A percentile compares a stretch with the other conserved stretches of the same genome.
Evolutionary conservation across 2,888 invertebrate genomes (phyloP).

Genomic region (Tholera decimalis): DNA sequence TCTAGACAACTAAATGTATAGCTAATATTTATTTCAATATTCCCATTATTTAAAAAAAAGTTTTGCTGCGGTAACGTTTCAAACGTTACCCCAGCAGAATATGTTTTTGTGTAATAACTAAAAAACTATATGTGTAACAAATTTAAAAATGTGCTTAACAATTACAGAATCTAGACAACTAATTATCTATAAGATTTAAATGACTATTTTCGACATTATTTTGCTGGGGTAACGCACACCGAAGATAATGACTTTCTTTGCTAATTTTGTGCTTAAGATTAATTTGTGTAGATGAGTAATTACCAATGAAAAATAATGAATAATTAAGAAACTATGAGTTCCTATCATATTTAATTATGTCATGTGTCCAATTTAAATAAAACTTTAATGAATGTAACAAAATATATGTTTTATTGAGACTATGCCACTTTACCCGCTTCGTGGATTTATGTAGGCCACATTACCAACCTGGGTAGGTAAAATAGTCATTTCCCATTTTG

Average conservation of each 20-base stretch:
- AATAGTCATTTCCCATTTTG: conserved; percentile 4
- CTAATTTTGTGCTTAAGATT: conserved; percentile 15
- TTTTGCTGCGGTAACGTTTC: too few relatives aligned
- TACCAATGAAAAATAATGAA: conserved; percentile 4
- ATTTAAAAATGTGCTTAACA: too few relatives aligned
- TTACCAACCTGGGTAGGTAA: conserved; percentile 2
- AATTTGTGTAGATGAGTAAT: conserved; percentile 11
- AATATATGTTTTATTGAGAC: conserved; percentile 19
- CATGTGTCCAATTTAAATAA: conserved; percentile 15
- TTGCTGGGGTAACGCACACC: too few relatives aligned
- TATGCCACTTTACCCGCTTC: conserved; percentile 19
- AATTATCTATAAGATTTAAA: too few relatives aligned
- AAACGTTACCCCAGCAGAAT: too few relatives aligned
- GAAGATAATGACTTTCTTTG: conserved; percentile 20
- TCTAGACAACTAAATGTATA: too few relatives aligned
- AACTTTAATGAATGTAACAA: conserved; percentile 17
- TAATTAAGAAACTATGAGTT: conserved; percentile 16
- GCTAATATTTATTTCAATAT: too few relatives aligned
- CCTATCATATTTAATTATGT: conserved; percentile 9
- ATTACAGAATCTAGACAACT: too few relatives aligned
- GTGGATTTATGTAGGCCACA: conserved; percentile 10
- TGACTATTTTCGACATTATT: too few relatives aligned
- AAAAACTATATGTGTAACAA: too few relatives aligned
- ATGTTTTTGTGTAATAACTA: too few relatives aligned
- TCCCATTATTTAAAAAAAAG: too few relatives aligned